Conservation (phyloP, 2,888 invertebrate species). For the Aspidapion aeneum region DNA sequence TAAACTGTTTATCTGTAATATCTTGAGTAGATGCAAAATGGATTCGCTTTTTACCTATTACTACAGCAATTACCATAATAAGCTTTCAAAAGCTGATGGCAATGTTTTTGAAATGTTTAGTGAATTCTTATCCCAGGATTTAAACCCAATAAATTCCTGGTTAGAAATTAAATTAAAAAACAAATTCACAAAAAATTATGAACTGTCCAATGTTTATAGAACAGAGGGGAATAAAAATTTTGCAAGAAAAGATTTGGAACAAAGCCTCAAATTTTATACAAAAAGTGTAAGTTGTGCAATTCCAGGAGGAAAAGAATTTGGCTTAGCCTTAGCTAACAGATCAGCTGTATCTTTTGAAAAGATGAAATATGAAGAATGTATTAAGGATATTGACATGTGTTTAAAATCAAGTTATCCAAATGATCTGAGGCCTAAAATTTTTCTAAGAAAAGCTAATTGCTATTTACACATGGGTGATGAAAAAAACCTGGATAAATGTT, state of each 20-base stretch:
- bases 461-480: slow-evolving; percentile 50
- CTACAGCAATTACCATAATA: too few species aligned
- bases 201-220: slow-evolving; percentile 42
- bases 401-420: slow-evolving; percentile 59
- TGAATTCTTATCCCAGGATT: too few species aligned
- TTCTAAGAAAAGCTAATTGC: slow-evolving; percentile 63
- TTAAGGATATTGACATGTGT: slow-evolving; percentile 61
- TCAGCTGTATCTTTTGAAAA: slow-evolving; percentile 63
- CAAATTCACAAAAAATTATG: slow-evolving; percentile 39
- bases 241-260: slow-evolving; percentile 50
- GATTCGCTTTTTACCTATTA: too few species aligned
- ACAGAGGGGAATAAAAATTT: slow-evolving; percentile 59
- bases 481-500: slow-evolving; percentile 34
- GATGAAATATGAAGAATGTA: slow-evolving; percentile 59
- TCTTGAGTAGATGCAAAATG: too few species aligned
- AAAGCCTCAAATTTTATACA: slow-evolving; percentile 58
- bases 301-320: slow-evolving; percentile 54
- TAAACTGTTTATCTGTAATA: too few species aligned
- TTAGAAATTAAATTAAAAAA: slow-evolving; percentile 38
- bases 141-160: slow-evolving; percentile 42
- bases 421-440: slow-evolving; percentile 61
- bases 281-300: slow-evolving; percentile 60
- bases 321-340: slow-evolving; percentile 64
- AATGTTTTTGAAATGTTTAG: too few species aligned
- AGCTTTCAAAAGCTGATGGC: too few species aligned